A percentile compares a stretch with the other conserved stretches of the same genome.
Conservation (phyloP, 2,797 vertebrate genomes). For the Dromococcyx pavoninus region DNA sequence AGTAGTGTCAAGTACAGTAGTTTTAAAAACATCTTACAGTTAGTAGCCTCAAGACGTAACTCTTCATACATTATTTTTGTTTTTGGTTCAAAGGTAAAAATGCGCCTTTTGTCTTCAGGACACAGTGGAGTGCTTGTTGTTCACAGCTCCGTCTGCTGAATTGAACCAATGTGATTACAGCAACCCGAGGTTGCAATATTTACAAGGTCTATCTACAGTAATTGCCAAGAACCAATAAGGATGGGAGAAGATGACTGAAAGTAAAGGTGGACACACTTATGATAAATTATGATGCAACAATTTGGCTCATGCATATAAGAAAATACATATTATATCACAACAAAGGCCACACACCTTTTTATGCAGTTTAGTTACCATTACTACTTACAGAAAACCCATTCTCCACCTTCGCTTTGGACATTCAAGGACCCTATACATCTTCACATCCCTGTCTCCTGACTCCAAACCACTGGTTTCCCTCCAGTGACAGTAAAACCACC, state of each 20-base stretch:
- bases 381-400: constrained; percentile 83
- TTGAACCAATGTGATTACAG: constrained; percentile 72
- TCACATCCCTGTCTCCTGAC: constrained; percentile 74
- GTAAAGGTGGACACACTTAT: constrained; percentile 76
- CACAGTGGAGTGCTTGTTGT: constrained; percentile 68
- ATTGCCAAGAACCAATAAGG: constrained; percentile 76
- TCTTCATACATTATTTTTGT: constrained; percentile 35
- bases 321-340: constrained; percentile 83
- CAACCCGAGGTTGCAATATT: constrained; percentile 76
- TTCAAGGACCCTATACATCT: constrained; percentile 71
- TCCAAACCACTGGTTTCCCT: constrained; percentile 64
- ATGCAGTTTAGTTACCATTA: constrained; percentile 80
- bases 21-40: constrained; percentile 77
- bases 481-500: constrained; percentile 60
- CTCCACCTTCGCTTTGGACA: constrained; percentile 77
- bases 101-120: constrained; percentile 74
- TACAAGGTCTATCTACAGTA: constrained; percentile 82
- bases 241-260: constrained; percentile 76
- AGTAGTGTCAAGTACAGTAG: constrained; percentile 82
- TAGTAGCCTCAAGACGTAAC: constrained; percentile 77
- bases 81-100: constrained; percentile 84
- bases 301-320: constrained; percentile 85
- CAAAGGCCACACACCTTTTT: constrained; percentile 83
- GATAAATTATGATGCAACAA: constrained; percentile 80
- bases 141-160: constrained; percentile 69